Evolutionary conservation across 2,888 invertebrate genomes (phyloP).

Genomic region (Nomada hirtipes): DNA sequence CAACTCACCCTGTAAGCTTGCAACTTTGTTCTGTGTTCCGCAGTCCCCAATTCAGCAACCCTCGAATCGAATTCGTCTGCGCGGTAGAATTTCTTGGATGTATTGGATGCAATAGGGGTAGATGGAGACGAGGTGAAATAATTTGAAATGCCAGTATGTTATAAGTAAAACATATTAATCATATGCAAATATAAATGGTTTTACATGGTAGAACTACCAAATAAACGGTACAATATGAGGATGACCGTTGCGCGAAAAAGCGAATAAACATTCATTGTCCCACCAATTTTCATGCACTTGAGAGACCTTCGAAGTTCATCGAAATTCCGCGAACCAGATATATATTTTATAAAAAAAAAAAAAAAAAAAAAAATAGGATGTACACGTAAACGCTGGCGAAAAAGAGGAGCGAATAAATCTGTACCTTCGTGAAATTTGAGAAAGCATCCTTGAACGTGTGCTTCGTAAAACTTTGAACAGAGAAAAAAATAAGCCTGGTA

Average conservation of each 20-base stretch:
- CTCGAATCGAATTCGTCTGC: not conserved
- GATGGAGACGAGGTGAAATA: not conserved
- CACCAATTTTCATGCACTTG: constrained; percentile 56
- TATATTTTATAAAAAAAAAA: not conserved
- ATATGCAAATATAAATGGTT: constrained; percentile 83
- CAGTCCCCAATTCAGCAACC: no score
- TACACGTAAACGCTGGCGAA: not conserved
- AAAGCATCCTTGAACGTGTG: no score
- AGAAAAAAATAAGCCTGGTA: no score
- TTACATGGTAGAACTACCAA: constrained; percentile 81
- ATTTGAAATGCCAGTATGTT: constrained; percentile 48
- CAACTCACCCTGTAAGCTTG: no score
- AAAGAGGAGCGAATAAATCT: not conserved
- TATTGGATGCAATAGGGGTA: not conserved
- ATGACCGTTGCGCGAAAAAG: constrained; percentile 75
- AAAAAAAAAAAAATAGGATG: not conserved
- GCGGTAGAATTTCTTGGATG: not conserved
- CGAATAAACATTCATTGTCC: constrained; percentile 68
- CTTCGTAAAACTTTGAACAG: not conserved
- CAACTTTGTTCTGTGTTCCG: no score
- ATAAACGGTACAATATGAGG: constrained; percentile 80
- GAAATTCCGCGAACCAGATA: constrained; percentile 14
- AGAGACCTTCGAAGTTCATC: constrained; percentile 28
- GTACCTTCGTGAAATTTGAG: not conserved
- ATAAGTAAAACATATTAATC: constrained; percentile 83